phyloP scores from a whole-genome alignment of 2,888 invertebrate species.

The Liodrosophila aerea region DNA sequence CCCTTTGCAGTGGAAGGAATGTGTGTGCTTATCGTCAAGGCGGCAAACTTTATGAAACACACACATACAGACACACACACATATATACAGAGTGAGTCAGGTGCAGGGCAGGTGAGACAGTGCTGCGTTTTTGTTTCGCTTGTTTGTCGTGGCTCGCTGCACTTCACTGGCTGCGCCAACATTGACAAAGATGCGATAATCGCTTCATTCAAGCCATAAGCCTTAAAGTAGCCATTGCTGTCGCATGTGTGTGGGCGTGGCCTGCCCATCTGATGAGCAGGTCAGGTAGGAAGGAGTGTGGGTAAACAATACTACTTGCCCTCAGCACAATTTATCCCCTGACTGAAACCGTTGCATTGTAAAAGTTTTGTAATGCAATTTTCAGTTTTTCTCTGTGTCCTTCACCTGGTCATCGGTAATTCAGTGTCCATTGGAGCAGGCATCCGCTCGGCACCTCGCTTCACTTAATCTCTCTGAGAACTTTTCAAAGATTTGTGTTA shows the following conservation, averaged over 20 bases:
- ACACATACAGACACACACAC: slow-evolving; percentile 9
- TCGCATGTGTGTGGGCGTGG: slow-evolving; percentile 25
- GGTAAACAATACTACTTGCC: neutral
- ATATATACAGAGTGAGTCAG: slow-evolving; percentile 16
- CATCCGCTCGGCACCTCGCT: too few relatives aligned
- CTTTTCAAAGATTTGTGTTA: neutral
- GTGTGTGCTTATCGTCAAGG: slow-evolving; percentile 28
- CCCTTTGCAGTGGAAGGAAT: slow-evolving; percentile 11
- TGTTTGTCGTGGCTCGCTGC: slow-evolving; percentile 54
- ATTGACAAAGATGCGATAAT: slow-evolving; percentile 77
- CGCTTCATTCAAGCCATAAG: slow-evolving; percentile 72
- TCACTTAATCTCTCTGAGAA: too few relatives aligned
- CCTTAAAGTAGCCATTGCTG: slow-evolving; percentile 50
- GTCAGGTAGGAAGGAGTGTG: neutral
- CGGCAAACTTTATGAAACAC: slow-evolving; percentile 56
- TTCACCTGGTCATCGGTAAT: too few relatives aligned
- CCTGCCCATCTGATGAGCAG: slow-evolving; percentile 19
- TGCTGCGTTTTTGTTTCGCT: slow-evolving; percentile 38
- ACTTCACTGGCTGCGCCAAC: slow-evolving; percentile 61
- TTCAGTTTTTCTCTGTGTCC: too few relatives aligned
- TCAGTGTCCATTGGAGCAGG: too few relatives aligned
- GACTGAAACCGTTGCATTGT: slow-evolving; percentile 15
- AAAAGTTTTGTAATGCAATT: neutral
- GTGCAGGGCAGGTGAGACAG: slow-evolving; percentile 11
- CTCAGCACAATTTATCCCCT: slow-evolving; percentile 31